These are phyloP conservation scores for Lysandra coridon DNA, from an alignment of 2,888 invertebrate genomes.

Conservation along the genomic window DNA sequence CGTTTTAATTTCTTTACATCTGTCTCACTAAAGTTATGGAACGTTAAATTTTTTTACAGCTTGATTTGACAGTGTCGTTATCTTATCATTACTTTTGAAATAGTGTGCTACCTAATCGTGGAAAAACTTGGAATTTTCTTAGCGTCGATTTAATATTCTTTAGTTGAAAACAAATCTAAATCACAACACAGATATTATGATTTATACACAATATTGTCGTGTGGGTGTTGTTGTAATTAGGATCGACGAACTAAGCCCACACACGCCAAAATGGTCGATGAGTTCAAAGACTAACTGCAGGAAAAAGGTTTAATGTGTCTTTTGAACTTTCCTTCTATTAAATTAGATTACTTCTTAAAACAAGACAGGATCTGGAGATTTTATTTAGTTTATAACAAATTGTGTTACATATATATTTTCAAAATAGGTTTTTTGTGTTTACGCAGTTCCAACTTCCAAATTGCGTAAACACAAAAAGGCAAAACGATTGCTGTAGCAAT, in stretches of 20 bases:
- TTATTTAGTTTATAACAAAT: neutral
- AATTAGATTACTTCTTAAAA: neutral
- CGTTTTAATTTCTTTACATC: neutral
- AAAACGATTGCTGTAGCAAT: too few relatives aligned
- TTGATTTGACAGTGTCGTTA: neutral
- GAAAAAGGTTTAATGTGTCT: neutral
- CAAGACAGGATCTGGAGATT: neutral
- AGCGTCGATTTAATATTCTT: neutral
- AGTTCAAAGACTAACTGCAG: neutral
- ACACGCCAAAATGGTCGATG: constrained; percentile 1
- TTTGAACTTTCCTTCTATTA: neutral
- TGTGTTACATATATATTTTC: too few relatives aligned
- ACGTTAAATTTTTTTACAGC: neutral
- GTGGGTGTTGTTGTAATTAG: constrained; percentile 20
- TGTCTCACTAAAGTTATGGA: neutral
- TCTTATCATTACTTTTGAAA: too few relatives aligned
- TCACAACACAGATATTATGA: neutral
- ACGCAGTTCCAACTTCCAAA: too few relatives aligned
- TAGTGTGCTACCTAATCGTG: too few relatives aligned
- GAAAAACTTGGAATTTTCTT: neutral
- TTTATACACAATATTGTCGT: neutral
- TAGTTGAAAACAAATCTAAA: neutral
- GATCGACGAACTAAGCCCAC: constrained; percentile 17
- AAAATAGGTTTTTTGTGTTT: too few relatives aligned
- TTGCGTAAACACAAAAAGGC: too few relatives aligned